Evolutionary conservation across 2,113 vertebrate species (phyloP), one percentile per base, ranked within the genome.

Genomic region (Carassius gibelio): DNA sequence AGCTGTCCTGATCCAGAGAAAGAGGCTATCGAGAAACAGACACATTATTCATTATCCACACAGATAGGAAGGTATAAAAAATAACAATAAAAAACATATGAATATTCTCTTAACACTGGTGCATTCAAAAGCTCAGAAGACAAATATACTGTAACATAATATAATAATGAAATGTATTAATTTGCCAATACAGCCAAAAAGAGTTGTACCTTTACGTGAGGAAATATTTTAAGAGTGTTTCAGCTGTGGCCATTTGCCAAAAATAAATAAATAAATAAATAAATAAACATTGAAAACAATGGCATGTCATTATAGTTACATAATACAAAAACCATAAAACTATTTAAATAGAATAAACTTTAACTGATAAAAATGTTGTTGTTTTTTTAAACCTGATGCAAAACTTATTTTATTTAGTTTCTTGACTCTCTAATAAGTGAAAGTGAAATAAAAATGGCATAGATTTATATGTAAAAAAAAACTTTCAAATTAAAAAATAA

Each of bases 1-100:
- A 90, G 84, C 95, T 95, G 75, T 97, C 96, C 89, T 96, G 96
- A 88, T 96, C 95, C 90, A 97, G 90, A 23, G 94, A 93, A n/a
- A 97, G 88, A 0, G 95, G 93, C 78, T 96, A 95, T 93, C 94
- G 90, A 30, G 11, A 34, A 81, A 83, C 42, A 74, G 48, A 52
- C 30, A 82, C 45, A 64, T 48, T 69, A 38, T 76, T 71, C 26
- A 64, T 30, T n/a, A 11, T 30, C 15, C 26, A 9, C 15, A 85
- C 15, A 71, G 50, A 48, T 30, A 75, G 1, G 13, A 57, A 0
- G 7, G 7, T 75, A 11, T 26, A 13, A 50, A 69, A 71, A 36
- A 50, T 48, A 11, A 11, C 26, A 68, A 69, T 5, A 11, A 50
- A 69, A 26, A 8, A 14, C 21, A 5, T 2, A 45, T 11, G 5